Conservation (phyloP, 1,140 invertebrate genomes). For the Batillaria attramentaria region DNA sequence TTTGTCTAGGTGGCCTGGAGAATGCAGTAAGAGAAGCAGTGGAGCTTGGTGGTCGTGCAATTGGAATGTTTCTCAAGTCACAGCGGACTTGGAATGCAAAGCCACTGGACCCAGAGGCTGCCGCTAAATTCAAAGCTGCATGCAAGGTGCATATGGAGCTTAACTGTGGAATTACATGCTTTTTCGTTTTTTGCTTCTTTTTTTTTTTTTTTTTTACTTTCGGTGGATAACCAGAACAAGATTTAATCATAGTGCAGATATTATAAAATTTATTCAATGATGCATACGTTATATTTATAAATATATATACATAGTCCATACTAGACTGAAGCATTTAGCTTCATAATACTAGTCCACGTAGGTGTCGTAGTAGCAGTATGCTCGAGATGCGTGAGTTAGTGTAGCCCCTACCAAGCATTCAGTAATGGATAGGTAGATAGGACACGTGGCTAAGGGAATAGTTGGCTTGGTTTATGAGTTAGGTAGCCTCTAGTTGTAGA, state of each 20-base stretch:
- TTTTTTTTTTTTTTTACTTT: no score
- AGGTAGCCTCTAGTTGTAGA: no score
- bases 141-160: no score
- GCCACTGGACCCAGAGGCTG: slow-evolving; percentile 69
- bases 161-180: no score
- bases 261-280: neutral
- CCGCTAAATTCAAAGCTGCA: slow-evolving; percentile 68
- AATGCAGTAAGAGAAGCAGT: slow-evolving; percentile 69
- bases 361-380: no score
- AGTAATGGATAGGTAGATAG: no score
- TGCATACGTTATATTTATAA: neutral
- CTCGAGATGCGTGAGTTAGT: no score
- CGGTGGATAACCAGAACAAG: slow-evolving; percentile 2
- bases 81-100: slow-evolving; percentile 73
- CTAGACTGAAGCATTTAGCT: neutral
- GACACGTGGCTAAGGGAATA: no score
- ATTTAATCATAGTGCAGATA: neutral
- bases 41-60: slow-evolving; percentile 69
- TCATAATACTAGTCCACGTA: no score
- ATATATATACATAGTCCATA: neutral
- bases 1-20: slow-evolving; percentile 65
- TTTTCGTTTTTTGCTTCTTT: no score
- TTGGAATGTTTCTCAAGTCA: slow-evolving; percentile 73
- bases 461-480: no score
- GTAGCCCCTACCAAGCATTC: no score